Evolutionary conservation across 1,140 invertebrate genomes (phyloP).

Genomic region (Arion vulgaris): DNA sequence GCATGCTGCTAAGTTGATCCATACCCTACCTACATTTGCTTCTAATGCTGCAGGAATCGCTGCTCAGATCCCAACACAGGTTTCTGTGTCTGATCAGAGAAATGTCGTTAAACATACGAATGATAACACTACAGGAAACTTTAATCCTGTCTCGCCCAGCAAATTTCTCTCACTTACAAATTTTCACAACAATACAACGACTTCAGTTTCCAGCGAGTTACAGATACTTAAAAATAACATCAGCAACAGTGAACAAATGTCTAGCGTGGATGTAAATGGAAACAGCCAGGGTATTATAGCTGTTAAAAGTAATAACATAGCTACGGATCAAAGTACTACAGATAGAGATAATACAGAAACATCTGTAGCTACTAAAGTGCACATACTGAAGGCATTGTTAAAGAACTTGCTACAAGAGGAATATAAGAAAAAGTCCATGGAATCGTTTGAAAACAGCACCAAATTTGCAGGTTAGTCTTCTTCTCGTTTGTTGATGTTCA

Average conservation of each 20-base stretch:
- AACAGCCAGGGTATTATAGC: not conserved
- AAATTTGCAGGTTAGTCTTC: no score
- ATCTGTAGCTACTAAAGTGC: not conserved
- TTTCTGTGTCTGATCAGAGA: not conserved
- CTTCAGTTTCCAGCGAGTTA: not conserved
- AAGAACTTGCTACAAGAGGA: not conserved
- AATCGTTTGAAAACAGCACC: no score
- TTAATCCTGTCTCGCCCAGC: not conserved
- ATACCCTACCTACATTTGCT: not conserved
- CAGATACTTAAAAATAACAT: not conserved
- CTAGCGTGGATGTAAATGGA: not conserved
- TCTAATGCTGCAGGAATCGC: not conserved
- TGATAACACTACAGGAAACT: not conserved
- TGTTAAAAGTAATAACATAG: not conserved
- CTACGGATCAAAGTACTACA: not conserved
- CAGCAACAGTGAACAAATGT: not conserved
- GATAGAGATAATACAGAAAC: not conserved
- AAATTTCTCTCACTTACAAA: not conserved
- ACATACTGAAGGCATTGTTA: not conserved
- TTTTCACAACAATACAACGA: not conserved
- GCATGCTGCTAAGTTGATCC: not conserved
- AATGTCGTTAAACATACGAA: not conserved
- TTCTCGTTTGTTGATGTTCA: no score
- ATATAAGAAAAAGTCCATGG: constrained; percentile 5
- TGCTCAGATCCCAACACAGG: not conserved